Base-by-base conservation (phyloP, 2,113 vertebrate genomes). In the Saguinus imperator region DNA sequence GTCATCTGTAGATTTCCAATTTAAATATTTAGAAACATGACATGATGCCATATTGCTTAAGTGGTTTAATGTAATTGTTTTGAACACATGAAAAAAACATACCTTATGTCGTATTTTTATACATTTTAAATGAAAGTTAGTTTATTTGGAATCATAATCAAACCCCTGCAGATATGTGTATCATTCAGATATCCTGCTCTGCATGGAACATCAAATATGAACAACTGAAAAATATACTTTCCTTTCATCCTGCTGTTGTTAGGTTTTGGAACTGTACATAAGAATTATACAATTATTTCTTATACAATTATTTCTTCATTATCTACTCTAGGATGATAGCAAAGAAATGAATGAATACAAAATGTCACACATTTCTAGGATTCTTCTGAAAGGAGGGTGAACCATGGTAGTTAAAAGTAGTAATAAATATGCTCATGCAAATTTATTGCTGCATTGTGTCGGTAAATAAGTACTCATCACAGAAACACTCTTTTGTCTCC, bases 21-120 rank as follows among this genome's bases (percentile, higher is more conserved):
- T 95, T 98, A 96, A 98, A 96, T 96, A 97, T 97, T 97, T 94
- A 95, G 89, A 96, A 97, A 94, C 48, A 87, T 94, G 82, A 87
- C 66, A 93, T 95, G 79, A 96, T 94, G 55, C 66, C 89, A 52
- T 93, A 87, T 94, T 97, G 72, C 45, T 96, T 94, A 97, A 96
- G 57, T 88, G 8, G 21, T 23, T 72, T 90, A 94, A 45, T 76
- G 79, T 90, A 95, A 96, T 96, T 96, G 66, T 82, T 92, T 94
- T 61, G 27, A 95, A 96, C 87, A 21, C 50, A 94, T 82, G 84
- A 96, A 92, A 8, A 94, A 93, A 96, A 57, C 87, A 94, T 95
- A 58, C 16, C 10, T 92, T 20, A 23, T 88, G 61, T 57, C 21
- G 64, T 79, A 82, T 76, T 87, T 97, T 93, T 73, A 94, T 91